These are phyloP conservation scores for Chitala chitala DNA, from an alignment of 2,113 vertebrate genomes.

Conservation along the genomic window DNA sequence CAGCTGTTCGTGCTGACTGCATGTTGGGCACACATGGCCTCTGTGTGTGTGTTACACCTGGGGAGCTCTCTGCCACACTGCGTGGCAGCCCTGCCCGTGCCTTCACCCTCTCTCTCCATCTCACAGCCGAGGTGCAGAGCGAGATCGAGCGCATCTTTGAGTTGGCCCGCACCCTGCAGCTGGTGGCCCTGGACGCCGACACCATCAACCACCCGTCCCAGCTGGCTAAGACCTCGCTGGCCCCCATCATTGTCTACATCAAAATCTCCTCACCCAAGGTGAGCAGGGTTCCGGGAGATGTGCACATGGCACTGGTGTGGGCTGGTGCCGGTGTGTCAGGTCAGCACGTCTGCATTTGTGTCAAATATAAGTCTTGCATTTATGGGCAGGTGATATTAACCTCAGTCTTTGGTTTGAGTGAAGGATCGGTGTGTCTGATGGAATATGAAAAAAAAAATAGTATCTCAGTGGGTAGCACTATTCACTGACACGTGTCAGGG, in stretches of 20 bases:
- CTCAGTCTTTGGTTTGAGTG: too few relatives aligned
- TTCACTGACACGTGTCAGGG: too few relatives aligned
- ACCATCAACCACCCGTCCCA: slow-evolving; percentile 95
- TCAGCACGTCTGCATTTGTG: too few relatives aligned
- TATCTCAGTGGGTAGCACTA: too few relatives aligned
- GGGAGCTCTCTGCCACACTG: not conserved
- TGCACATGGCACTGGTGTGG: too few relatives aligned
- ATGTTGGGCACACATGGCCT: not conserved
- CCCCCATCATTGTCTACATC: slow-evolving; percentile 93
- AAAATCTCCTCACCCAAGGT: slow-evolving; percentile 96
- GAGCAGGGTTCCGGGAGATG: too few relatives aligned
- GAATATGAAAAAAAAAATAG: too few relatives aligned
- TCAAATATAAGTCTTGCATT: too few relatives aligned
- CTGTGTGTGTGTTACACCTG: not conserved
- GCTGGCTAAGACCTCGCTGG: slow-evolving; percentile 88
- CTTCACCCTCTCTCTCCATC: not conserved
- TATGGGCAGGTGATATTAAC: too few relatives aligned
- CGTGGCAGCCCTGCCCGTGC: not conserved
- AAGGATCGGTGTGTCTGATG: too few relatives aligned
- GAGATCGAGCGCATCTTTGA: slow-evolving; percentile 96
- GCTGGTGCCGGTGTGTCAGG: too few relatives aligned
- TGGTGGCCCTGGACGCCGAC: slow-evolving; percentile 89
- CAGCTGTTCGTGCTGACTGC: not conserved
- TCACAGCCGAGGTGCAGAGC: slow-evolving; percentile 86
- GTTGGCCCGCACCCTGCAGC: slow-evolving; percentile 87